These are phyloP conservation scores for Seladonia tumulorum DNA, from an alignment of 2,888 invertebrate species.

Conservation along the genomic window DNA sequence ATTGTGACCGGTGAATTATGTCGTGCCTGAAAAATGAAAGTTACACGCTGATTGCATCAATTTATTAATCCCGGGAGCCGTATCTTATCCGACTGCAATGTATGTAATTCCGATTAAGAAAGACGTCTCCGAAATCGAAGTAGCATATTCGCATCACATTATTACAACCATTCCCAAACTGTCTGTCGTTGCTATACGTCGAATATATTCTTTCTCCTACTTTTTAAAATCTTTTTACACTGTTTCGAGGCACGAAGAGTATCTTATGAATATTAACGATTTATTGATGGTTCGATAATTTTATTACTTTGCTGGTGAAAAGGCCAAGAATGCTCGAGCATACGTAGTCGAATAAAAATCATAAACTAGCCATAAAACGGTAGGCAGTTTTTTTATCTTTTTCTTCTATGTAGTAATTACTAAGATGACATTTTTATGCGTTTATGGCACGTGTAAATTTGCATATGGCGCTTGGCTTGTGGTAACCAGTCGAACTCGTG, in stretches of 20 bases:
- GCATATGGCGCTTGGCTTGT: too few species aligned
- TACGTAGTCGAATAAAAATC: background rate
- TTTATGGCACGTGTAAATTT: background rate
- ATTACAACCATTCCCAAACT: background rate
- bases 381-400: background rate
- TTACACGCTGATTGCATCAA: background rate
- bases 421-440: background rate
- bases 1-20: conserved; percentile 74
- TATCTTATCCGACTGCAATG: background rate
- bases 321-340: background rate
- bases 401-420: background rate
- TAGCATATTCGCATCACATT: background rate
- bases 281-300: background rate
- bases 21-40: conserved; percentile 72
- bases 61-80: background rate
- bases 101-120: too few species aligned
- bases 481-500: too few species aligned
- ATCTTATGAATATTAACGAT: background rate
- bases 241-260: background rate
- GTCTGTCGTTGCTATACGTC: too few species aligned
- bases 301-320: background rate
- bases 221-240: background rate
- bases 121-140: background rate
- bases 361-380: background rate
- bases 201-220: too few species aligned